Evolutionary conservation across 2,888 invertebrate species (phyloP).

Genomic region (Macrosoma leucophasiata): DNA sequence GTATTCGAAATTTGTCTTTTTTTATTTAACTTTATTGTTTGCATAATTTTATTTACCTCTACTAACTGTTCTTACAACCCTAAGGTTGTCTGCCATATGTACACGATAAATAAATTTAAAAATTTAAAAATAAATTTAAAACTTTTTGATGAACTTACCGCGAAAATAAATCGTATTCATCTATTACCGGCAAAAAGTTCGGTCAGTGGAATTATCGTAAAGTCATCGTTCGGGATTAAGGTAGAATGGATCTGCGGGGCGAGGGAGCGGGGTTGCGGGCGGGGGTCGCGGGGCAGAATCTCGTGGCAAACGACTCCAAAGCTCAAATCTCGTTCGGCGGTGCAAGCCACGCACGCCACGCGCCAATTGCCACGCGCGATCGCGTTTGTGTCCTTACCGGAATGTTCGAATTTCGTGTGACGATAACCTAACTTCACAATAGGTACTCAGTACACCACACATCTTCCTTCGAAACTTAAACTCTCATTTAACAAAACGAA

Average conservation of each 20-base stretch:
- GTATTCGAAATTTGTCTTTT: too few relatives aligned
- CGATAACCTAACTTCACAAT: slow-evolving; percentile 1
- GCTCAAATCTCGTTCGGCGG: slow-evolving; percentile 61
- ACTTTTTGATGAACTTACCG: background rate
- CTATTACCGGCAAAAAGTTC: background rate
- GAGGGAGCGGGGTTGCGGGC: slow-evolving; percentile 35
- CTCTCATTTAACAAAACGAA: too few relatives aligned
- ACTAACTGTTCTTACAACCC: background rate
- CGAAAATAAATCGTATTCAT: too few relatives aligned
- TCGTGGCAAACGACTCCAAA: slow-evolving; percentile 35
- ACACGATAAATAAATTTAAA: background rate
- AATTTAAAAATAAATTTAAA: background rate
- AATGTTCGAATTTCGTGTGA: slow-evolving; percentile 22
- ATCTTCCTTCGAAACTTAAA: slow-evolving; percentile 10
- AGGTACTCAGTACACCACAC: slow-evolving; percentile 1
- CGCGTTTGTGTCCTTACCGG: slow-evolving; percentile 26
- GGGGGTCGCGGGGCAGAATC: slow-evolving; percentile 42
- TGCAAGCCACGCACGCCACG: slow-evolving; percentile 49
- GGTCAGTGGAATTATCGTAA: background rate
- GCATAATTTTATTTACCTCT: too few relatives aligned
- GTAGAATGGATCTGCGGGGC: slow-evolving; percentile 17
- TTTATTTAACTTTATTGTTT: too few relatives aligned
- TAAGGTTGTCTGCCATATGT: background rate
- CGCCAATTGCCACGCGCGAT: slow-evolving; percentile 31
- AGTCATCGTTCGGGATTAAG: too few relatives aligned